A percentile compares a stretch with the other conserved stretches of the same genome.
Conservation (phyloP, 2,113 vertebrate species). For the Bolborhynchus lineola region DNA sequence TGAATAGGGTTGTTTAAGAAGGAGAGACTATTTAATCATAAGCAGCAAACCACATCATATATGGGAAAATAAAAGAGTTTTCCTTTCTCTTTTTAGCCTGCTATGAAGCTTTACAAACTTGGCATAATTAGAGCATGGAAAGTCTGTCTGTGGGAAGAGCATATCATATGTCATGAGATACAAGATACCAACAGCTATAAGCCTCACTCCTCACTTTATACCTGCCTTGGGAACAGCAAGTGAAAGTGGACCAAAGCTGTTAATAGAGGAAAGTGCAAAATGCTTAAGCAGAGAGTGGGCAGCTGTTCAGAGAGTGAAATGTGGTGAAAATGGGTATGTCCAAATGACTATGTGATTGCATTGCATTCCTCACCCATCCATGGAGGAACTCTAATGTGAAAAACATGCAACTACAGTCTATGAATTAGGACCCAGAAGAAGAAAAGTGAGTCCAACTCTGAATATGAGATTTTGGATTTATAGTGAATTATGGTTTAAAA, state of each 20-base stretch:
- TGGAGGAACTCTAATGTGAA: not conserved
- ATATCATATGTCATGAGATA: not conserved
- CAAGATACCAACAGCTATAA: not conserved
- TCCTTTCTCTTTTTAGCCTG: not conserved
- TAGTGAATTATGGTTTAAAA: not conserved
- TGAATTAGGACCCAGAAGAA: not conserved
- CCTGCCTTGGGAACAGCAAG: not conserved
- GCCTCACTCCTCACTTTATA: not conserved
- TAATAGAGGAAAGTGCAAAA: not conserved
- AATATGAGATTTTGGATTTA: not conserved
- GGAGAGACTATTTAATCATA: not conserved
- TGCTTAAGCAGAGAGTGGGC: not conserved
- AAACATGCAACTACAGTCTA: rapidly evolving
- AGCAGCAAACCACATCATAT: not conserved
- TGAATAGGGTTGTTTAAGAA: not conserved
- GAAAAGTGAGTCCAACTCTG: not conserved
- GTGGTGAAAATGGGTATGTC: not conserved
- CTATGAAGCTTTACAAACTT: not conserved
- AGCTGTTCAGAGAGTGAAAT: not conserved
- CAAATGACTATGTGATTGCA: not conserved
- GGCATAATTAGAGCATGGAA: not conserved
- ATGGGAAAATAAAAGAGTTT: not conserved
- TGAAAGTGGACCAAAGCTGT: not conserved
- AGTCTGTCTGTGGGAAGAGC: not conserved
- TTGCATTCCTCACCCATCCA: not conserved